phyloP scores from a whole-genome alignment of 1,140 invertebrate species.

The Stegodyphus mimosarum region DNA sequence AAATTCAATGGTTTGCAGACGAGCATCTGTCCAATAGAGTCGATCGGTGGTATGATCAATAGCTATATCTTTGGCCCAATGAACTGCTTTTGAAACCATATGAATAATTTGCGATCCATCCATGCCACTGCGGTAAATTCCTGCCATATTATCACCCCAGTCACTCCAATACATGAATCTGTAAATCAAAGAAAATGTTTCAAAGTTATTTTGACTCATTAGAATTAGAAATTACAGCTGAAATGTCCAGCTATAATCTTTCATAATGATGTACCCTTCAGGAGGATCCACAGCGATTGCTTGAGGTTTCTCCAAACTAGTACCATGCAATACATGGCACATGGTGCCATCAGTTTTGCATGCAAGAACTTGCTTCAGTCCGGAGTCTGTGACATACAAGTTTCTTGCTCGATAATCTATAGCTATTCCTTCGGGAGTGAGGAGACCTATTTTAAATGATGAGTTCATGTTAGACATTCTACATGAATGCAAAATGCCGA shows the following conservation, averaged over 20 bases:
- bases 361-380: slow-evolving; percentile 69
- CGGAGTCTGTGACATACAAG: slow-evolving; percentile 72
- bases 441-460: slow-evolving; percentile 38
- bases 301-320: slow-evolving; percentile 66
- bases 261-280: slow-evolving; percentile 56
- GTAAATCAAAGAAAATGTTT: slow-evolving; percentile 65
- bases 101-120: slow-evolving; percentile 81
- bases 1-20: slow-evolving; percentile 71
- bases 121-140: slow-evolving; percentile 75
- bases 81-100: slow-evolving; percentile 81
- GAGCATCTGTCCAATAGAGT: slow-evolving; percentile 72
- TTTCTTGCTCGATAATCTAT: slow-evolving; percentile 73
- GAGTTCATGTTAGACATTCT: not conserved
- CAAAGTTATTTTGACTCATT: too few species aligned
- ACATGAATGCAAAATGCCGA: not conserved
- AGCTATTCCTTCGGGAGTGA: slow-evolving; percentile 67
- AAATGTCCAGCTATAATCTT: too few species aligned
- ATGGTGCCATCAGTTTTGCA: slow-evolving; percentile 68
- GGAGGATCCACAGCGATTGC: slow-evolving; percentile 66
- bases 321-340: slow-evolving; percentile 68
- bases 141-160: slow-evolving; percentile 76
- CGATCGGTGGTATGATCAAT: slow-evolving; percentile 70
- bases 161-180: slow-evolving; percentile 88
- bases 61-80: slow-evolving; percentile 79
- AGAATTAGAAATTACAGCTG: too few species aligned